A percentile compares a stretch with the other conserved stretches of the same genome.
Conservation (phyloP, 2,888 invertebrate genomes). For the Mayetiola destructor region DNA sequence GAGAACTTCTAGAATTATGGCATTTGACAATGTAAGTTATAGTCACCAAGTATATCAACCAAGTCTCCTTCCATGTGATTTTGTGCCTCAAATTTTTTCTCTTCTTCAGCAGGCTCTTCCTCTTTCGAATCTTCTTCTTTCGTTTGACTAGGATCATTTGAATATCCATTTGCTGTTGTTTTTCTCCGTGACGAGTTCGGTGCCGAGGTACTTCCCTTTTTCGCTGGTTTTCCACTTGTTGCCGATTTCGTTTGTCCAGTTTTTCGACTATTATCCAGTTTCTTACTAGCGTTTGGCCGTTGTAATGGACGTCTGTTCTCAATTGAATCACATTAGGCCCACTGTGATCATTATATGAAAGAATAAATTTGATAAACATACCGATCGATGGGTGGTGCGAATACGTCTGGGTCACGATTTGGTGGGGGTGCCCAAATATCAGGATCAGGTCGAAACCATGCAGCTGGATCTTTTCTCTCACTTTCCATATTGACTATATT, state of each 20-base stretch:
- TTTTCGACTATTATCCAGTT: background rate
- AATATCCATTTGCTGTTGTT: constrained; percentile 16
- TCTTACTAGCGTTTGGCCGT: background rate
- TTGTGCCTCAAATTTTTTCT: constrained; percentile 71
- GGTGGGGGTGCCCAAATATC: constrained; percentile 60
- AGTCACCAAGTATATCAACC: constrained; percentile 70
- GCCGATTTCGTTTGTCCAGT: background rate
- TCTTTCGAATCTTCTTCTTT: constrained; percentile 52
- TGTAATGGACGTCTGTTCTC: background rate
- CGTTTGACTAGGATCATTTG: constrained; percentile 32
- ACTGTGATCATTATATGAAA: background rate
- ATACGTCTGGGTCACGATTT: constrained; percentile 63
- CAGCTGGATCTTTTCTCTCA: constrained; percentile 32
- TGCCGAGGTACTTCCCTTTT: background rate
- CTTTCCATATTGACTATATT: background rate
- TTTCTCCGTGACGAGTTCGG: background rate
- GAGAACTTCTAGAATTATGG: background rate
- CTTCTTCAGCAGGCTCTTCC: constrained; percentile 45
- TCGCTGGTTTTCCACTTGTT: background rate
- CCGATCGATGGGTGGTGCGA: constrained; percentile 55
- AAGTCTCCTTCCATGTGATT: constrained; percentile 74
- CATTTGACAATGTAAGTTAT: background rate
- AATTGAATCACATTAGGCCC: background rate
- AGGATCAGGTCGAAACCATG: constrained; percentile 52
- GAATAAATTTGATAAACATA: background rate